These are phyloP conservation scores for Eucera pruinosa DNA, from an alignment of 2,888 invertebrate species.

Conservation along the genomic window DNA sequence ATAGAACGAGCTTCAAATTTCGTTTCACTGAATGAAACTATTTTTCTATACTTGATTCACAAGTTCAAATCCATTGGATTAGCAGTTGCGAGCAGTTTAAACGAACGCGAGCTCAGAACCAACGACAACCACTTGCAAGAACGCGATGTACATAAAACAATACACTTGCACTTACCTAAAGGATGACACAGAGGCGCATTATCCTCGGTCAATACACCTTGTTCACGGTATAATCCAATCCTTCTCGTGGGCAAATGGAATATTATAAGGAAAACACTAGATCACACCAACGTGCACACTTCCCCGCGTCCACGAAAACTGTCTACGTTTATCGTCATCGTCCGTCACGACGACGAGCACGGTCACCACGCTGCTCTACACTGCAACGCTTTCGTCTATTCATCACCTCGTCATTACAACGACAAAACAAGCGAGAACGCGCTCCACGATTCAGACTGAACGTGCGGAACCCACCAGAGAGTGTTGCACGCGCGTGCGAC, in stretches of 20 bases:
- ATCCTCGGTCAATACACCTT: slow-evolving; percentile 48
- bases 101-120: neutral
- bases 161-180: slow-evolving; percentile 60
- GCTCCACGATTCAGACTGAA: slow-evolving; percentile 47
- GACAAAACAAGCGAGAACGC: slow-evolving; percentile 62
- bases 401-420: slow-evolving; percentile 70
- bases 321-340: slow-evolving; percentile 67
- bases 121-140: slow-evolving; percentile 38
- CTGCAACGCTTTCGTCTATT: slow-evolving; percentile 68
- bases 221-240: slow-evolving; percentile 52
- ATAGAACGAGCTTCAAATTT: neutral
- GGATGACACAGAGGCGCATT: slow-evolving; percentile 48
- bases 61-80: neutral
- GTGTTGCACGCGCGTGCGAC: slow-evolving; percentile 71
- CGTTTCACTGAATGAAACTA: slow-evolving; percentile 1
- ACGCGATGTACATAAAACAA: neutral
- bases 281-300: slow-evolving; percentile 66
- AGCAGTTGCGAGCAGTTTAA: too few relatives aligned
- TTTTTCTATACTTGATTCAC: neutral
- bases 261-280: slow-evolving; percentile 50
- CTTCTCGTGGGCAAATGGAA: slow-evolving; percentile 36
- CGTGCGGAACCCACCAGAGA: slow-evolving; percentile 56
- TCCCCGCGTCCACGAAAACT: slow-evolving; percentile 53
- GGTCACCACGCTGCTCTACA: slow-evolving; percentile 63
- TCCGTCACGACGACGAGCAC: slow-evolving; percentile 67